Conservation (phyloP, 2,888 invertebrate species). For the Abrostola triplasia region DNA sequence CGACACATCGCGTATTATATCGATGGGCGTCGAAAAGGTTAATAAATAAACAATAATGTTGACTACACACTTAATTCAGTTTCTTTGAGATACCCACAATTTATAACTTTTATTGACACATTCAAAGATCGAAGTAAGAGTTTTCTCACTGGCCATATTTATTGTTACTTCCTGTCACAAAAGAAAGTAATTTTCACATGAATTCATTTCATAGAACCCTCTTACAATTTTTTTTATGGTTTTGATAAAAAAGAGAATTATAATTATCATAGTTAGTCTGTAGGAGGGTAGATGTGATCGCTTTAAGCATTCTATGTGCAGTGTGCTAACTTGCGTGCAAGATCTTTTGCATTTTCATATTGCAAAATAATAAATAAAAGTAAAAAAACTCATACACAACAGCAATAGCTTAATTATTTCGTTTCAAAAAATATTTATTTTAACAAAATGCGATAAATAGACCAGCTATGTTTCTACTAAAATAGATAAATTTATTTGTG, state of each 20-base stretch:
- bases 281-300: constrained; percentile 54
- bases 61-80: no score
- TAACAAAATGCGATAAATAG: constrained; percentile 39
- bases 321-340: constrained; percentile 68
- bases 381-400: not conserved
- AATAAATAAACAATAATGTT: no score
- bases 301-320: constrained; percentile 62
- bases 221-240: constrained; percentile 29
- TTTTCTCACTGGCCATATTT: constrained; percentile 31
- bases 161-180: constrained; percentile 28
- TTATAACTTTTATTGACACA: not conserved
- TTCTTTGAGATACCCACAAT: no score
- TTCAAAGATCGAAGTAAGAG: constrained; percentile 8
- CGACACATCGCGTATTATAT: no score
- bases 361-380: constrained; percentile 42
- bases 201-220: constrained; percentile 20
- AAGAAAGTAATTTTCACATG: constrained; percentile 18
- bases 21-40: no score
- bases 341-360: constrained; percentile 63
- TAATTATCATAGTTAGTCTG: constrained; percentile 30
- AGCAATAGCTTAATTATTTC: not conserved
- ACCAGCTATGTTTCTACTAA: constrained; percentile 21
- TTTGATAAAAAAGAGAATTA: constrained; percentile 13
- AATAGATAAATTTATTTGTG: constrained; percentile 21
- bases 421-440: constrained; percentile 16